Conservation (phyloP, 2,113 vertebrate genomes). For the Triplophysa tibetana region DNA sequence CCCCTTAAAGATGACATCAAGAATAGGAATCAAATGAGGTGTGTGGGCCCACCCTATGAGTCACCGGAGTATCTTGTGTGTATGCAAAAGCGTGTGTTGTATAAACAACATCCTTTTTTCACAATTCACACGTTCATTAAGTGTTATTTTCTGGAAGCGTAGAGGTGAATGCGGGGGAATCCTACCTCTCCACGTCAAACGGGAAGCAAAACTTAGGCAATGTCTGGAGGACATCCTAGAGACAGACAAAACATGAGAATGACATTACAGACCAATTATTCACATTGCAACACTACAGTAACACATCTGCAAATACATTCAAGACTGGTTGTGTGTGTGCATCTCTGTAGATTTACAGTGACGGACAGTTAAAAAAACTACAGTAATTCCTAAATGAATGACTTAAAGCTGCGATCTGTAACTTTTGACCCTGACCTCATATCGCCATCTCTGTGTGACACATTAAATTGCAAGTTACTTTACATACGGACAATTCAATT, state of each 20-base stretch:
- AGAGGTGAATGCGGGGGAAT: conserved; percentile 29
- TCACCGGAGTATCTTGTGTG: conserved; percentile 1
- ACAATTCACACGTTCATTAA: conserved; percentile 6
- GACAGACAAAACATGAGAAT: conserved; percentile 60
- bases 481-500: too few relatives aligned
- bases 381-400: not conserved
- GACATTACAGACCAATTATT: conserved; percentile 53
- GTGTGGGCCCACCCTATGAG: conserved; percentile 10
- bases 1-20: conserved; percentile 29
- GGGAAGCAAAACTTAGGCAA: conserved; percentile 99
- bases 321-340: not conserved
- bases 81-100: not conserved
- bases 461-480: too few relatives aligned
- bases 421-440: too few relatives aligned
- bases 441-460: too few relatives aligned
- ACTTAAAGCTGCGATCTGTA: not conserved
- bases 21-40: conserved; percentile 9
- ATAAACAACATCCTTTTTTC: conserved; percentile 13
- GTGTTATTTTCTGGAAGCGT: not conserved
- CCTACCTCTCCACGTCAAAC: conserved; percentile 94
- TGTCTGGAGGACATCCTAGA: conserved; percentile 90
- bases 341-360: not conserved
- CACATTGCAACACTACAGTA: not conserved
- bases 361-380: too few relatives aligned
- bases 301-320: not conserved